A percentile compares a stretch with the other conserved stretches of the same genome.
Conservation (phyloP, 2,113 vertebrate species). For the Cathartes aura region DNA sequence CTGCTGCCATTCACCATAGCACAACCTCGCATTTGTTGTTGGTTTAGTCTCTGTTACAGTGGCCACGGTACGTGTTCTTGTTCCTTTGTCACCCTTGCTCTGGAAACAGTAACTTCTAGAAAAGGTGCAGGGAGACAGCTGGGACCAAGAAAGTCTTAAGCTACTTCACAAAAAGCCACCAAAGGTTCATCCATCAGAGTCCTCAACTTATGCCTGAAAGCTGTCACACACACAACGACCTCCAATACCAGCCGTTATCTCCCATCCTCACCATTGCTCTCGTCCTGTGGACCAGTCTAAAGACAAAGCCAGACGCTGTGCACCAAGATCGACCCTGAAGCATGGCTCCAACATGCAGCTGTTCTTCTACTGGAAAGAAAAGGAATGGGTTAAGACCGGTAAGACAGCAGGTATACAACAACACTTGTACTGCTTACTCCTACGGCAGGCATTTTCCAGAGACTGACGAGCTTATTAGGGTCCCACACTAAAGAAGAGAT, state of each 20-base stretch:
- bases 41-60: background rate
- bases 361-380: conserved; percentile 82
- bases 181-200: background rate
- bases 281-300: conserved; percentile 93
- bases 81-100: background rate
- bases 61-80: background rate
- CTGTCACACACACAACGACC: background rate
- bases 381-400: background rate
- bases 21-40: background rate
- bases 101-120: background rate
- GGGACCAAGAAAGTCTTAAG: background rate
- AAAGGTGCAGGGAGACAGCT: background rate
- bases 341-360: conserved; percentile 74
- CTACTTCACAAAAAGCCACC: background rate
- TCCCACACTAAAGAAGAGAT: background rate
- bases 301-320: conserved; percentile 85
- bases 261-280: conserved; percentile 78
- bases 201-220: background rate
- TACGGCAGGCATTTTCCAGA: background rate
- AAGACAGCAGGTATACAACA: background rate
- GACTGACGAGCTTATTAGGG: background rate
- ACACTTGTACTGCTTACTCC: accelerated
- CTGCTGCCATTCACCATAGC: background rate
- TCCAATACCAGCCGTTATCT: background rate
- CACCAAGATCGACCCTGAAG: conserved; percentile 75